Percentiles rank a stretch among this genome's conserved stretches.
Conservation (phyloP, 2,797 vertebrate species). For the Thunnus albacares region DNA sequence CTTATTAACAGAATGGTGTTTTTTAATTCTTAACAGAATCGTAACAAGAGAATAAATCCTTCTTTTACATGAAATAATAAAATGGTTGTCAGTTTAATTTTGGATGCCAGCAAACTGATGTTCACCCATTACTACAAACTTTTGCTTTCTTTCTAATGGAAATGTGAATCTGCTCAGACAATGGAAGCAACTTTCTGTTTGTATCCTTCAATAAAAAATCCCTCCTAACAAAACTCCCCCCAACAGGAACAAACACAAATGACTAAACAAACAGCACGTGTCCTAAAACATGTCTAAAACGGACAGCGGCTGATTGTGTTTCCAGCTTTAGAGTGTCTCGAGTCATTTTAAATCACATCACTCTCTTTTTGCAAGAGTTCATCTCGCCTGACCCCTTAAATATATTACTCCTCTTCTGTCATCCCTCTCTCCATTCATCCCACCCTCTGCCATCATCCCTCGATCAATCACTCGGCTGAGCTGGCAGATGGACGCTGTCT, state of each 20-base stretch:
- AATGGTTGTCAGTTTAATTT: neutral
- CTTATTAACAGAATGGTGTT: neutral
- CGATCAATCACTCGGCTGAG: conserved; percentile 67
- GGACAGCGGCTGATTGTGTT: conserved; percentile 64
- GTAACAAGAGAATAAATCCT: neutral
- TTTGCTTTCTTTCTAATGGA: conserved; percentile 12
- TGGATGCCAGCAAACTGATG: neutral
- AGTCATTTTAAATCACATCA: conserved; percentile 77
- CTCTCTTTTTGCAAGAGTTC: conserved; percentile 68
- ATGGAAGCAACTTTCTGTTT: conserved; percentile 11
- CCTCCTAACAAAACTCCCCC: conserved; percentile 33
- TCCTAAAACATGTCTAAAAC: conserved; percentile 41
- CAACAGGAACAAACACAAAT: conserved; percentile 30
- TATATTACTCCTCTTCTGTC: conserved; percentile 63
- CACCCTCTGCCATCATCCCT: conserved; percentile 53
- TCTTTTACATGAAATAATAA: neutral
- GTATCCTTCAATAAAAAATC: conserved; percentile 15
- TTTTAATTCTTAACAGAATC: neutral
- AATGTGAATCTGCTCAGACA: conserved; percentile 28
- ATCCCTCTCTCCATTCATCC: conserved; percentile 65
- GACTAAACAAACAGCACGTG: conserved; percentile 30
- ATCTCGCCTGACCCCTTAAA: conserved; percentile 77
- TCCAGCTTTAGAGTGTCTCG: conserved; percentile 52
- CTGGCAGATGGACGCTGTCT: conserved; percentile 76
- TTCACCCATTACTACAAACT: neutral